These are phyloP conservation scores for Macquaria ambigua DNA, from an alignment of 2,113 vertebrate species.

Conservation along the genomic window DNA sequence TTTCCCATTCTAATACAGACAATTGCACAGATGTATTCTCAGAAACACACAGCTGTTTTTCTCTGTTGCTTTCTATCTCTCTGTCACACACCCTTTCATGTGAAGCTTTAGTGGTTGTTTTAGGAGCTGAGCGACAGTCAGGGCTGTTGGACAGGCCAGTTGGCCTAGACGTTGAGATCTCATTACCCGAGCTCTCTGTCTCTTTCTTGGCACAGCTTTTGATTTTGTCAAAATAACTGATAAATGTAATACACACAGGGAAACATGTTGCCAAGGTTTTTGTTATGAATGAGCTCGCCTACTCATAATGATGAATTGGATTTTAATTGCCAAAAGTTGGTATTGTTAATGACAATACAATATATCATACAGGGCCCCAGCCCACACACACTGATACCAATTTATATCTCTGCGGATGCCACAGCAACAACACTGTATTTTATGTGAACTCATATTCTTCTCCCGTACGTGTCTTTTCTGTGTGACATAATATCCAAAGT, in stretches of 20 bases:
- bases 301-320: slow-evolving; percentile 35
- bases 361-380: slow-evolving; percentile 21
- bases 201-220: slow-evolving; percentile 40
- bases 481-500: slow-evolving; percentile 38
- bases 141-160: slow-evolving; percentile 17
- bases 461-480: neutral
- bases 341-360: slow-evolving; percentile 45
- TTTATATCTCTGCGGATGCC: slow-evolving; percentile 12
- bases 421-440: neutral
- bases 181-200: slow-evolving; percentile 38
- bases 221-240: slow-evolving; percentile 50
- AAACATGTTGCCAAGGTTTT: slow-evolving; percentile 30
- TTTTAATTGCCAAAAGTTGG: slow-evolving; percentile 52
- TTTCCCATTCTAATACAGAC: slow-evolving; percentile 49
- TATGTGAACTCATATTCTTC: slow-evolving; percentile 7
- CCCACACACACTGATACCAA: neutral
- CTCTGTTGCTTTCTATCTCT: neutral
- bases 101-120: slow-evolving; percentile 34
- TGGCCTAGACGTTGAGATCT: slow-evolving; percentile 41
- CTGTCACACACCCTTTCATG: neutral
- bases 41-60: slow-evolving; percentile 21
- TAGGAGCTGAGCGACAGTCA: neutral
- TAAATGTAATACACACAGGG: slow-evolving; percentile 31
- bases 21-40: slow-evolving; percentile 36
- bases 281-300: slow-evolving; percentile 25